Evolutionary conservation across 1,140 invertebrate genomes (phyloP).

Genomic region (Tetragonula clypearis): DNA sequence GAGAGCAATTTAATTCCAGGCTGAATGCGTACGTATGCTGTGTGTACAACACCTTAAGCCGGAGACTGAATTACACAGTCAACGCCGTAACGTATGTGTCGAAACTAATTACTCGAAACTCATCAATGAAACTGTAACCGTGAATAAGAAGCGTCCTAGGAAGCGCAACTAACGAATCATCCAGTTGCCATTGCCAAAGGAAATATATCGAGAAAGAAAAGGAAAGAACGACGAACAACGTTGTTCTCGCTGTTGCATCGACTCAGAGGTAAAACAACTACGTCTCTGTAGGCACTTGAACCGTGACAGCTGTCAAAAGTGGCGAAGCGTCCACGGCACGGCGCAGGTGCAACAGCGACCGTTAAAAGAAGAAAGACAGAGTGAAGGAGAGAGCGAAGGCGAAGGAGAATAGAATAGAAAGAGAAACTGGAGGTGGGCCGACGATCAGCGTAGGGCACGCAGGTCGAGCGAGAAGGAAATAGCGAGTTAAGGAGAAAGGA

Average conservation of each 20-base stretch:
- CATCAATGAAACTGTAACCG: not conserved
- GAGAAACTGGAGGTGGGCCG: constrained; percentile 21
- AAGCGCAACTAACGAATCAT: not conserved
- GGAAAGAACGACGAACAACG: constrained; percentile 5
- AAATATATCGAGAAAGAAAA: not conserved
- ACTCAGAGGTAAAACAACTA: constrained; percentile 6
- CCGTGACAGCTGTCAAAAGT: constrained; percentile 61
- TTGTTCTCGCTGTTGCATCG: not conserved
- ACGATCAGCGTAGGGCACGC: constrained; percentile 45
- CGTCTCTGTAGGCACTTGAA: not conserved
- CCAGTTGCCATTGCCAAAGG: not conserved
- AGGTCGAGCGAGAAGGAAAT: constrained; percentile 39
- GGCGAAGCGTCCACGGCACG: constrained; percentile 22
- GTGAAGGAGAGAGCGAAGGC: constrained; percentile 2
- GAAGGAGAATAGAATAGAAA: constrained; percentile 19
- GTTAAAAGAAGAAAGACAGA: constrained; percentile 35
- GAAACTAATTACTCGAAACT: not conserved
- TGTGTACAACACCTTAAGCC: not conserved
- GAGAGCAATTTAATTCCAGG: too few species aligned
- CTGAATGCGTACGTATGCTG: not conserved
- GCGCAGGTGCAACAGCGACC: constrained; percentile 28
- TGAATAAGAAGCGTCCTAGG: not conserved
- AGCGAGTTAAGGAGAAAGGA: constrained; percentile 33
- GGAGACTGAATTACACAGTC: not conserved
- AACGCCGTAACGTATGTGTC: too few species aligned